These are phyloP conservation scores for Drosophila neotestacea DNA, from an alignment of 2,888 invertebrate genomes.

Conservation along the genomic window DNA sequence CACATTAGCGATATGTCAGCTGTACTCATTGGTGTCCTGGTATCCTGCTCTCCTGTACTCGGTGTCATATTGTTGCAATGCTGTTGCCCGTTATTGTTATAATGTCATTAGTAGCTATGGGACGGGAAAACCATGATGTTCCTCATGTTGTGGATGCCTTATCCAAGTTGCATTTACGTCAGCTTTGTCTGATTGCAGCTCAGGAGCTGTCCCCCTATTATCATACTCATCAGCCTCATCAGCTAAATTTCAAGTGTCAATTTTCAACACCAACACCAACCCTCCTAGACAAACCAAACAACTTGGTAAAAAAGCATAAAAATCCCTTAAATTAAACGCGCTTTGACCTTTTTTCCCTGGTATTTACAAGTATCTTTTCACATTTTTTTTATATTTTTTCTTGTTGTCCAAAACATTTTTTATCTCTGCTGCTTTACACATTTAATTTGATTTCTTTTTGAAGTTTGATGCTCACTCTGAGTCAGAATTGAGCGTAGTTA, in stretches of 20 bases:
- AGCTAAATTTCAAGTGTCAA: conserved; percentile 71
- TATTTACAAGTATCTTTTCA: conserved; percentile 68
- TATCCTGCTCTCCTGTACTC: background rate
- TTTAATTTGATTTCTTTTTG: conserved; percentile 80
- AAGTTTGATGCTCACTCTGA: conserved; percentile 68
- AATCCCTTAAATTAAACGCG: conserved; percentile 72
- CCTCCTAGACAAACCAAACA: conserved; percentile 33
- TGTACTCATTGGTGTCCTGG: background rate
- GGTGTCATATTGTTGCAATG: conserved; percentile 68
- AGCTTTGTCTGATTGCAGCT: conserved; percentile 72
- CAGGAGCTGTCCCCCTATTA: conserved; percentile 19
- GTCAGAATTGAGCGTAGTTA: conserved; percentile 23
- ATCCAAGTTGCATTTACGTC: conserved; percentile 55
- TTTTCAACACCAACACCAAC: conserved; percentile 76
- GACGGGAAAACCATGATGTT: conserved; percentile 9
- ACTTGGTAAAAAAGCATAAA: conserved; percentile 45
- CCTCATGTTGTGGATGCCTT: conserved; percentile 3
- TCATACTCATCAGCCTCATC: conserved; percentile 21
- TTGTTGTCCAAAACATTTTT: conserved; percentile 39
- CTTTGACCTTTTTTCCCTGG: conserved; percentile 73
- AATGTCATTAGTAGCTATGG: conserved; percentile 66
- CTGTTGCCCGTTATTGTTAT: conserved; percentile 70
- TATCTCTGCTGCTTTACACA: conserved; percentile 72
- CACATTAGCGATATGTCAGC: conserved; percentile 66
- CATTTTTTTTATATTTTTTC: conserved; percentile 37